A percentile compares a stretch with the other conserved stretches of the same genome.
These are phyloP conservation scores for Rambutsinella grinnellia DNA, from an alignment of 2,888 invertebrate species.

Conservation along the genomic window DNA sequence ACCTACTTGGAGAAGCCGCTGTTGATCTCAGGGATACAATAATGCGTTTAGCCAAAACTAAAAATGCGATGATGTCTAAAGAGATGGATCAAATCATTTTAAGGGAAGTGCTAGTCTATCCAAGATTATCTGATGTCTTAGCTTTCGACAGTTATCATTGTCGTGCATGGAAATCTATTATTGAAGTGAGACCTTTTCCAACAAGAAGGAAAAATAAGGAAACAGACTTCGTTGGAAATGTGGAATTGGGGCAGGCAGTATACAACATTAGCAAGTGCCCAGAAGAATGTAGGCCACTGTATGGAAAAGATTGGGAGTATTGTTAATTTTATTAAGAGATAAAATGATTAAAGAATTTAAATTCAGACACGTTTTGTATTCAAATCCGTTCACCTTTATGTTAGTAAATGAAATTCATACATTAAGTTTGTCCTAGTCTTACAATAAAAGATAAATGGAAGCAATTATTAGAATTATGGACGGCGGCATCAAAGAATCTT, in stretches of 20 bases:
- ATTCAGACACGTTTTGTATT: too few species aligned
- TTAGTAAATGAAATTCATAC: too few species aligned
- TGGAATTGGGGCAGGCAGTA: background rate
- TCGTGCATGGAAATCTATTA: background rate
- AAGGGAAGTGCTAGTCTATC: background rate
- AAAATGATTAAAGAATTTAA: too few species aligned
- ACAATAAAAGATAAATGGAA: too few species aligned
- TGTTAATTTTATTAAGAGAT: conserved; percentile 7
- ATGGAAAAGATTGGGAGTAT: conserved; percentile 14
- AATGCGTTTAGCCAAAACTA: background rate
- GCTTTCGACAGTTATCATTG: conserved; percentile 22
- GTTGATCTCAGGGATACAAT: too few species aligned
- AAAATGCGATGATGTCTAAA: background rate
- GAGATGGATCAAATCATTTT: conserved; percentile 3
- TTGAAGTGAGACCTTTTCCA: conserved; percentile 10
- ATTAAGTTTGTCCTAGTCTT: too few species aligned
- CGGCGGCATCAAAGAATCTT: too few species aligned
- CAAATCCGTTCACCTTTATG: too few species aligned
- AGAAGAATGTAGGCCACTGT: conserved; percentile 10
- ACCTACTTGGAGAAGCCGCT: background rate
- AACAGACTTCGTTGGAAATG: background rate
- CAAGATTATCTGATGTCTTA: background rate
- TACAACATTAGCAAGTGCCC: background rate
- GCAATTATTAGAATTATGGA: too few species aligned
- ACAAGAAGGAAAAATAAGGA: background rate